Evolutionary conservation across 2,888 invertebrate species (phyloP), one percentile per base, ranked within the genome.

Genomic region (Silvanus unidentatus): DNA sequence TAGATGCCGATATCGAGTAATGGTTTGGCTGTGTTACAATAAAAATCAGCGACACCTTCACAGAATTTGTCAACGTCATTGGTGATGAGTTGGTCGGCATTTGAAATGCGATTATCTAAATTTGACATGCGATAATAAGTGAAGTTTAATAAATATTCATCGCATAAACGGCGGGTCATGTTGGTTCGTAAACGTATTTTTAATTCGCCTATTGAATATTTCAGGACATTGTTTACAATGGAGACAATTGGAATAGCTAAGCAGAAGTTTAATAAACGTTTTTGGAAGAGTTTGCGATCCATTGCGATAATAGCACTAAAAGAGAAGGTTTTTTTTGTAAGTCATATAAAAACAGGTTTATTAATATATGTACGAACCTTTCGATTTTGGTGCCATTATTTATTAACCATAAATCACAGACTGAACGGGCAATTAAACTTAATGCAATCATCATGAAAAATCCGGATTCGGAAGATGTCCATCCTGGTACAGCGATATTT

Each of bases 51-150:
- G 28, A 95, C 85, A 44, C 93, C 89, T 58, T 93, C 92, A 69
- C 97, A 97, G 75, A 99, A 97, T 72, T 93, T 94, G 70, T 98
- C 98, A 1, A 98, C 89, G 68, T 99, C 98, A 1, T 91, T 94
- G 0, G 97, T 96, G 44, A 98, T 74, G 39, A 98, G 76, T 69
- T 98, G 97, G 72, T 98, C 98, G 1, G 94, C 91, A 74, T 98
- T 98, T 9, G 92, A 81, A 72, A 97, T 94, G 65, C 96, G 79
- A 64, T 89, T 93, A 73, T 98, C 97, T 59, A 97, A 74, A 73
- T 97, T 96, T 48, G 87, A 86, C 80, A 98, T 92, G 75, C 95
- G 90, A 74, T 98, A 98, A 73, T 94, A 98, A 2, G 96, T 97
- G 71, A 90, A 93, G 42, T 92, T 94, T 89, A 86, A 90, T 56